Conservation (phyloP, 2,888 invertebrate species). For the Acronicta aceris region DNA sequence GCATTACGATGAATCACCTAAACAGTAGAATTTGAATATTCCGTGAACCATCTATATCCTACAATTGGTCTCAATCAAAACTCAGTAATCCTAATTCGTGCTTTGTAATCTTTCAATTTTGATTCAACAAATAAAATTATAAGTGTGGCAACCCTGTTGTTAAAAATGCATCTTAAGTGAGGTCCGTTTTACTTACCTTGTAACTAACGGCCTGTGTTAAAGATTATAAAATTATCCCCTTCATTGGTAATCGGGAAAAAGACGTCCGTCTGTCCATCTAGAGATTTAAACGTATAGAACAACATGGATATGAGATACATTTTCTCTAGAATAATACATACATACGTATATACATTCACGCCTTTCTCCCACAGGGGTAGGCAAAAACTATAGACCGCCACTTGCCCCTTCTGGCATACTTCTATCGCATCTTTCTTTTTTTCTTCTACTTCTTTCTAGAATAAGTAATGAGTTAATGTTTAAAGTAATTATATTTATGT, state of each 20-base stretch:
- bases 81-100: slow-evolving; percentile 66
- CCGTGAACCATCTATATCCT: slow-evolving; percentile 56
- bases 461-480: too few relatives aligned
- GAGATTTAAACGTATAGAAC: not conserved
- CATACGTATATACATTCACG: too few relatives aligned
- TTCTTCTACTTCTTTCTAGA: too few relatives aligned
- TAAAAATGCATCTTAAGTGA: slow-evolving; percentile 77
- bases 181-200: slow-evolving; percentile 70
- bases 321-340: too few relatives aligned
- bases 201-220: slow-evolving; percentile 70
- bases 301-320: too few relatives aligned
- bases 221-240: slow-evolving; percentile 76
- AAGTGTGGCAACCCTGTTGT: slow-evolving; percentile 71
- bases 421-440: too few relatives aligned
- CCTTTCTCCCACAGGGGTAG: too few relatives aligned
- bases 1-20: slow-evolving; percentile 62
- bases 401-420: too few relatives aligned
- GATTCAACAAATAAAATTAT: slow-evolving; percentile 75
- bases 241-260: slow-evolving; percentile 36
- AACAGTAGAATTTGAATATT: slow-evolving; percentile 57
- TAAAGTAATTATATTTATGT: too few relatives aligned
- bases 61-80: slow-evolving; percentile 57
- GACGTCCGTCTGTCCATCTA: slow-evolving; percentile 41
- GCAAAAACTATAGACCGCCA: too few relatives aligned
- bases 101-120: slow-evolving; percentile 79